Evolutionary conservation across 1,140 invertebrate species (phyloP), one percentile per base, ranked within the genome.

Genomic region (Apis florea): DNA sequence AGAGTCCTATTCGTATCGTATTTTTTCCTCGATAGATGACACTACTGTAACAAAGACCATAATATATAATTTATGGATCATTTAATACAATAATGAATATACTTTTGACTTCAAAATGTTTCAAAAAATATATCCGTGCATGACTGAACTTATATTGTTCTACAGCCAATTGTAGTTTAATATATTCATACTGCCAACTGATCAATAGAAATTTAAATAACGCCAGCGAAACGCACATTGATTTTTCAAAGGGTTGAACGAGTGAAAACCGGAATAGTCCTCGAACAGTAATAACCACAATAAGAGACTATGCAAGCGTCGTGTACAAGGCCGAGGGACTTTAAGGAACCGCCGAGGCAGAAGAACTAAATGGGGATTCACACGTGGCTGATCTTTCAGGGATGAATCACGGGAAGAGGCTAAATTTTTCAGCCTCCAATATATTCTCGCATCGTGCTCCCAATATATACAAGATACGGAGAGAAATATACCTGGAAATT

Each of bases 311-410:
- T 8, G 51, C 12, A 21, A 72, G 58, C 70, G 21, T 79, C 68
- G 56, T 63, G 49, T 31, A 59, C 49, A 21, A 72, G 68, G 54
- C 31, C 49, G 71, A 71, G 64, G 63, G 83, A 85, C 86, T 88
- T 78, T 31, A 73, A 82, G 58, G 72, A 69, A 26, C 26, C 78
- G 63, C 49, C 75, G 56, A 81, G 68, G 72, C 67, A 83, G 74
- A 85, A 85, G 67, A 73, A 64, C 77, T 83, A 81, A 79, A 87
- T 71, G 74, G 69, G 82, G 74, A 85, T 83, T 87, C 75, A 83
- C 81, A 85, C 76, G 59, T 67, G 24, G 72, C 59, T 85, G 83
- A 79, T 83, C 83, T 47, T 79, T 69, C 66, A 17, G 24, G 11
- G 82, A 79, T 81, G 82, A 83, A 80, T 83, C 82, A 83, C 47